A percentile compares a stretch with the other conserved stretches of the same genome.
Evolutionary conservation across 2,888 invertebrate species (phyloP).

Genomic region (Temnothorax ravouxi): DNA sequence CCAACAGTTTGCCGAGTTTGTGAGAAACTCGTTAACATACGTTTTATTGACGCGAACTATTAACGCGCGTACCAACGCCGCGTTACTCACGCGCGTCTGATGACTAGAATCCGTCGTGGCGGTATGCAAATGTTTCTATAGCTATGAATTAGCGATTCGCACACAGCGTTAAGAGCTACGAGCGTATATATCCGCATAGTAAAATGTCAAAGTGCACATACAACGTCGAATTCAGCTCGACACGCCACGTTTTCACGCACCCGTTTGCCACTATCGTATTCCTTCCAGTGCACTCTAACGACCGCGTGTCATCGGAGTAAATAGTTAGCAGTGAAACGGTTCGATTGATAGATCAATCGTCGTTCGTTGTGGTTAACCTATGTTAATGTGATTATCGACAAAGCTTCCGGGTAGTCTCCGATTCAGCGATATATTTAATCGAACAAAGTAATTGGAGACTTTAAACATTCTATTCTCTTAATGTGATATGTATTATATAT

Average conservation of each 20-base stretch:
- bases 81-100: conserved; percentile 25
- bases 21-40: conserved; percentile 35
- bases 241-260: neutral
- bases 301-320: conserved; percentile 29
- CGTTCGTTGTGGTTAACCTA: neutral
- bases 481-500: neutral
- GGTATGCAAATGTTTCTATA: conserved; percentile 15
- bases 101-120: conserved; percentile 23
- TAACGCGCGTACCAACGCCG: neutral
- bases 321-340: conserved; percentile 7
- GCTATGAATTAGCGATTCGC: conserved; percentile 30
- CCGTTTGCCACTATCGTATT: neutral
- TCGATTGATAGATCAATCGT: conserved; percentile 36
- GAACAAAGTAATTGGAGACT: neutral
- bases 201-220: conserved; percentile 30
- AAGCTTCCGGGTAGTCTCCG: neutral
- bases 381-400: neutral
- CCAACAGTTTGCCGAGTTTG: conserved; percentile 1
- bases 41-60: conserved; percentile 31
- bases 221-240: neutral
- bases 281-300: conserved; percentile 1
- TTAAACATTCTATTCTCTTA: neutral
- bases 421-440: neutral
- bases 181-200: neutral
- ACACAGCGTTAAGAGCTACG: conserved; percentile 8